These are phyloP conservation scores for Amblyornis subalaris DNA, from an alignment of 2,113 vertebrate species.

Conservation along the genomic window DNA sequence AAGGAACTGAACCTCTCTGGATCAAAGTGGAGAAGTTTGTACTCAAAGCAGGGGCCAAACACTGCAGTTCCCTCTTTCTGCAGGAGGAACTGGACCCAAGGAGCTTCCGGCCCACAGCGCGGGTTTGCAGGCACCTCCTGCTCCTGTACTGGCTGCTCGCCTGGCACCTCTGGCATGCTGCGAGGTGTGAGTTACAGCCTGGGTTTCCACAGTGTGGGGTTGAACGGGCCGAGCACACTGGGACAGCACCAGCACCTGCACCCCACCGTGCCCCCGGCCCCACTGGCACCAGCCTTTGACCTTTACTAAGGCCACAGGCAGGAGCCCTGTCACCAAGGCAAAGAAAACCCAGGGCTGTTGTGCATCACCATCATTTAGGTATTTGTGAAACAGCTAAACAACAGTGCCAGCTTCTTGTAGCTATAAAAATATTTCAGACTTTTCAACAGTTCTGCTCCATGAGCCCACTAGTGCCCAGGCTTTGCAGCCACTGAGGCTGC, in stretches of 20 bases:
- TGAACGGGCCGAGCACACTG: too few species aligned
- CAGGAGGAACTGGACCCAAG: rapidly evolving
- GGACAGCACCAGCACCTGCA: too few species aligned
- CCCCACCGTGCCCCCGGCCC: neutral
- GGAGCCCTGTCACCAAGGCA: neutral
- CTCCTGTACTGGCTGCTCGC: neutral
- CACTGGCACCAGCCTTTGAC: neutral
- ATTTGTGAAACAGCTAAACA: neutral
- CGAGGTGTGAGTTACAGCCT: neutral
- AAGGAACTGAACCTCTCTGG: neutral
- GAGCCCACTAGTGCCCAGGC: neutral
- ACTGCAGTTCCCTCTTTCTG: neutral
- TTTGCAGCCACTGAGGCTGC: neutral
- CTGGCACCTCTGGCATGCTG: neutral
- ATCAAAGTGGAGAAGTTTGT: neutral
- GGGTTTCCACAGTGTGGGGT: neutral
- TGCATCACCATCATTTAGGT: neutral
- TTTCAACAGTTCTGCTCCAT: neutral
- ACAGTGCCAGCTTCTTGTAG: neutral
- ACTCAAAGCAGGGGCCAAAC: neutral
- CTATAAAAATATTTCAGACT: neutral
- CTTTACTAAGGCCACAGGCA: neutral
- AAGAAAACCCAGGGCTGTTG: neutral
- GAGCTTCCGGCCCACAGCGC: rapidly evolving
- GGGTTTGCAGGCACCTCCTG: neutral